Conservation (phyloP, 2,888 invertebrate genomes). For the Temnothorax rugatulus region DNA sequence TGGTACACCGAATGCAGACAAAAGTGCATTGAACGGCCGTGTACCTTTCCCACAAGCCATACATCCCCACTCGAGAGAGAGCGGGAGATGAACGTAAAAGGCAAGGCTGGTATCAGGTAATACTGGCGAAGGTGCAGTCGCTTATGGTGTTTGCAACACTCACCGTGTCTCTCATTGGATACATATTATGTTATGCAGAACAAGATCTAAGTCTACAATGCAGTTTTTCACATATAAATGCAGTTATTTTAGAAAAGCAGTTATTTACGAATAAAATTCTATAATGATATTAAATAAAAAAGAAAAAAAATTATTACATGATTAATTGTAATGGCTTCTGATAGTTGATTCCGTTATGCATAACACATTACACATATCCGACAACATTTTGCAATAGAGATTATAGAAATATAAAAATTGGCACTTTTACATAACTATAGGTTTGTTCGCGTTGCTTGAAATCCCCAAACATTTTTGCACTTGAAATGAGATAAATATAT, state of each 20-base stretch:
- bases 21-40: slow-evolving; percentile 75
- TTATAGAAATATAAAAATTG: not conserved
- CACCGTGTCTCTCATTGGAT: not conserved
- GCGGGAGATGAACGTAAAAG: slow-evolving; percentile 78
- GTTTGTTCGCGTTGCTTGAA: no score
- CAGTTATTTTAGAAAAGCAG: not conserved
- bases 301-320: not conserved
- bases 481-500: no score
- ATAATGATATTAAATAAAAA: slow-evolving; percentile 4
- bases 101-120: slow-evolving; percentile 80
- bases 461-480: no score
- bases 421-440: not conserved
- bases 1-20: slow-evolving; percentile 86
- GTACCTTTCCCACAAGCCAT: slow-evolving; percentile 68
- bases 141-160: slow-evolving; percentile 35
- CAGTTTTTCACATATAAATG: not conserved
- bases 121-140: slow-evolving; percentile 27
- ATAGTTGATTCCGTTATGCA: not conserved
- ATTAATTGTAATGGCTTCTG: not conserved
- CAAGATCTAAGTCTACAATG: not conserved
- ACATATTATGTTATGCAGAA: not conserved
- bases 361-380: not conserved
- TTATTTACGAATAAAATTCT: slow-evolving; percentile 5
- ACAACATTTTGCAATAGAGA: not conserved
- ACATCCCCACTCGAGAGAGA: slow-evolving; percentile 74